Base-by-base conservation (phyloP, 2,113 vertebrate species). In the Phasianus colchicus region DNA sequence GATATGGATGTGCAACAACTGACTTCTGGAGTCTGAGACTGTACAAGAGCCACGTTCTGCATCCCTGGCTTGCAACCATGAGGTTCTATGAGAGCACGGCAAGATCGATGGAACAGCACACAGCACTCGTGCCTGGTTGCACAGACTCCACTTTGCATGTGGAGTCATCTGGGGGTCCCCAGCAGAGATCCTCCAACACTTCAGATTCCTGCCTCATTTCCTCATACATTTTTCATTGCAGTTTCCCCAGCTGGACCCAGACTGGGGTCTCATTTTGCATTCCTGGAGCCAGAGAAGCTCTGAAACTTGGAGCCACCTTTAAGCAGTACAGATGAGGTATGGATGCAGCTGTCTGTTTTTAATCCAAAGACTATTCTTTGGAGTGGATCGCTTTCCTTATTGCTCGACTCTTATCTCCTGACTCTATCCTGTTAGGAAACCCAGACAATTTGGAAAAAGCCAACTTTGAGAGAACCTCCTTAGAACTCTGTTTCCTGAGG, bases 341-440 rank as follows among this genome's bases (percentile, higher is more conserved):
- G 84, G 25, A 19, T 4, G 38, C 5, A 48, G 13, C 0, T 2
- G 52, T 72, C 71, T 3, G 2, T 36, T 80, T 83, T 86, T 42
- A 77, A 57, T 64, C 45, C 32, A 42, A 13, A 24, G 38, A 18
- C 36, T 71, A 1, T 42, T 92, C 67, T 80, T 70, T 58, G 32
- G 63, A 83, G 42, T 19, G 52, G 61, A 52, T 88, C 2, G 1
- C 83, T 83, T 92, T 76, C 66, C 88, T 38, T 63, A 93, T 74
- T 90, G 73, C 86, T 83, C 8, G 69, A 73, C 67, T 86, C 16
- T 55, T 50, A 16, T 60, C 60, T 69, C 45, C 60, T 3, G 2
- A 30, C 60, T 55, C 65, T 43, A 80, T 60, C 92, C 92, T 94
- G 69, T 74, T 34, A 63, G 85, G 60, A 88, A 58, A 92, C 42